phyloP scores from a whole-genome alignment of 2,797 vertebrate genomes.

The Delichon dasypus region DNA sequence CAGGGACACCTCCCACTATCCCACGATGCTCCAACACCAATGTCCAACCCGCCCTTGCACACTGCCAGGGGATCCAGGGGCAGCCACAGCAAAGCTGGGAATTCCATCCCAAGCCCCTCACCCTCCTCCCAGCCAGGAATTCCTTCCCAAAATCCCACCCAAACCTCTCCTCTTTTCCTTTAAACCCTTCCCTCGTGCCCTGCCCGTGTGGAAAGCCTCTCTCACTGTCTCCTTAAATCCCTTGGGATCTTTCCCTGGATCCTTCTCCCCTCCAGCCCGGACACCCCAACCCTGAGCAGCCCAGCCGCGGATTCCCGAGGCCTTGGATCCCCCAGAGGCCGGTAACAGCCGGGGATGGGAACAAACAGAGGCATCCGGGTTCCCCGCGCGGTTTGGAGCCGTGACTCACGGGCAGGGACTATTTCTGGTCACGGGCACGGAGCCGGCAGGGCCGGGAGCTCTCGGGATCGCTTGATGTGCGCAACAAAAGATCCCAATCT shows the following conservation, averaged over 20 bases:
- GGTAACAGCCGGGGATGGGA: rapidly evolving
- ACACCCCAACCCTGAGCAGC: rapidly evolving
- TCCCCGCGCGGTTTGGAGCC: background rate
- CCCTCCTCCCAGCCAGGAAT: background rate
- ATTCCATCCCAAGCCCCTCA: background rate
- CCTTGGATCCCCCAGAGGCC: background rate
- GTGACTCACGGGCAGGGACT: background rate
- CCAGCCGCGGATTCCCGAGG: background rate
- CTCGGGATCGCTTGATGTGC: background rate
- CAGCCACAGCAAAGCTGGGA: background rate
- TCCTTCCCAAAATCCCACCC: rapidly evolving
- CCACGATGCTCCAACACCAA: no score
- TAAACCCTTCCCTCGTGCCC: background rate
- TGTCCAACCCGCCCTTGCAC: no score
- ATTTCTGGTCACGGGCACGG: background rate
- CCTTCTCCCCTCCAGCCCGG: background rate
- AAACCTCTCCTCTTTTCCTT: background rate
- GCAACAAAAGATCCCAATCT: background rate
- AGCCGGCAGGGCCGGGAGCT: background rate
- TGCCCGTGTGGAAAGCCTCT: rapidly evolving
- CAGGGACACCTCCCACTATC: background rate
- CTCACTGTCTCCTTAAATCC: rapidly evolving
- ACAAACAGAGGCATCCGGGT: background rate
- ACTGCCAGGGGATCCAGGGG: no score
- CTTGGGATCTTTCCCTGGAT: background rate